Percentiles rank a stretch among this genome's conserved stretches.
These are phyloP conservation scores for Kryptolebias marmoratus DNA, from an alignment of 2,113 vertebrate species.

Conservation along the genomic window DNA sequence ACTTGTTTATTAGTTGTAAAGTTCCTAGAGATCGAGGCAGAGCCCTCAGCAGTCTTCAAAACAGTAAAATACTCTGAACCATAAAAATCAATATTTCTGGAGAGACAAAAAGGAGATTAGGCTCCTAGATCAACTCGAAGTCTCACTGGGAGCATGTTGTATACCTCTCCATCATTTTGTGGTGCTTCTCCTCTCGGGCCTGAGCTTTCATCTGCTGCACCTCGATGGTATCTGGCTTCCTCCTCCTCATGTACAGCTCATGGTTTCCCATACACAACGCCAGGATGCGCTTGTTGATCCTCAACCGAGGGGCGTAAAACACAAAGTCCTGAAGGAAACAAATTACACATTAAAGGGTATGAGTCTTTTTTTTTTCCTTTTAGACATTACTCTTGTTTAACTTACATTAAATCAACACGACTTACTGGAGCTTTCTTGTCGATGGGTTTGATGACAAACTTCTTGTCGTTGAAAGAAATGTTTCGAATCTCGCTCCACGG, in stretches of 20 bases:
- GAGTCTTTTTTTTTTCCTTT: too few species aligned
- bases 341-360: rapidly evolving
- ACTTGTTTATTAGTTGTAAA: neutral
- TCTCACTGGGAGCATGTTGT: neutral
- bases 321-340: slow-evolving; percentile 88
- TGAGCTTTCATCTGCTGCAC: slow-evolving; percentile 99
- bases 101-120: neutral
- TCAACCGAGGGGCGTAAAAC: slow-evolving; percentile 94
- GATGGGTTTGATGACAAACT: slow-evolving; percentile 98
- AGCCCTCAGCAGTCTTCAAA: too few species aligned
- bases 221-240: slow-evolving; percentile 98
- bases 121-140: neutral
- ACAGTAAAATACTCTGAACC: too few species aligned
- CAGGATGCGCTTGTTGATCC: slow-evolving; percentile 98
- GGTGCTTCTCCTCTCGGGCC: slow-evolving; percentile 96
- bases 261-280: slow-evolving; percentile 99
- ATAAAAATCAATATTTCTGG: neutral
- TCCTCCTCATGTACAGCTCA: slow-evolving; percentile 96
- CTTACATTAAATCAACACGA: neutral
- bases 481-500: slow-evolving; percentile 99
- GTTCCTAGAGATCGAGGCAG: neutral
- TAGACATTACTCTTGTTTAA: neutral
- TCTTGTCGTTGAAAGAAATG: slow-evolving; percentile 98
- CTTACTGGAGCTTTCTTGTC: slow-evolving; percentile 98
- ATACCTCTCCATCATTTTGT: slow-evolving; percentile 97